phyloP scores from a whole-genome alignment of 1,140 invertebrate genomes.

The Euwallacea similis region DNA sequence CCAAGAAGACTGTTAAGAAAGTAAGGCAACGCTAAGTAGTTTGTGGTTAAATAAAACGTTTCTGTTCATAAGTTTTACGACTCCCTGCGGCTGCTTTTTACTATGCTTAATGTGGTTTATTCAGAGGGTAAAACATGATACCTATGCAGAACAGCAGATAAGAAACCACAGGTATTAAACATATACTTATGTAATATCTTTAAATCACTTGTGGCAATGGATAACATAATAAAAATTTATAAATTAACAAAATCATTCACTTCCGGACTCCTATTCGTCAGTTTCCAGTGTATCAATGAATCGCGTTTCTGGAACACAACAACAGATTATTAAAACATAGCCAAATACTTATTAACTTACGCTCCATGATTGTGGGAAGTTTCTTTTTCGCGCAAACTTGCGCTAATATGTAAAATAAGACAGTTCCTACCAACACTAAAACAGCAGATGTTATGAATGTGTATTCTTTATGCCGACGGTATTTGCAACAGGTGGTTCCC shows the following conservation, averaged over 20 bases:
- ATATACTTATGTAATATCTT: no score
- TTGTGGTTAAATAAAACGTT: background rate
- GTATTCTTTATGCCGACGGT: conserved; percentile 57
- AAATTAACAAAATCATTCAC: no score
- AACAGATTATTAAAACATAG: background rate
- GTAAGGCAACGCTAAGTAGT: conserved; percentile 66
- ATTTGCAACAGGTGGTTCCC: conserved; percentile 61
- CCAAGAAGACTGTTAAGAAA: conserved; percentile 71
- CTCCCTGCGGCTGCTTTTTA: no score
- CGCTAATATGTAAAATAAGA: conserved; percentile 58
- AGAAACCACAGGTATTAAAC: no score
- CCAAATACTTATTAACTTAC: conserved; percentile 46
- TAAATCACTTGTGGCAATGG: no score
- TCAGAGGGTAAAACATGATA: no score
- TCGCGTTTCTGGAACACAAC: conserved; percentile 48
- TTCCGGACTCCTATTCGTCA: no score
- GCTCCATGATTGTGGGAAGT: conserved; percentile 46
- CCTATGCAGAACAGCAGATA: no score
- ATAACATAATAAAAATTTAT: background rate
- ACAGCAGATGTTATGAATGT: conserved; percentile 58
- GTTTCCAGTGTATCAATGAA: conserved; percentile 23
- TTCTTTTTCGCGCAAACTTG: conserved; percentile 54
- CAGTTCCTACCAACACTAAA: conserved; percentile 56
- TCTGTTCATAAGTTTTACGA: no score
- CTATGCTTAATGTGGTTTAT: no score